Conservation (phyloP, 2,113 vertebrate genomes). For the Sclerurus mexicanus region DNA sequence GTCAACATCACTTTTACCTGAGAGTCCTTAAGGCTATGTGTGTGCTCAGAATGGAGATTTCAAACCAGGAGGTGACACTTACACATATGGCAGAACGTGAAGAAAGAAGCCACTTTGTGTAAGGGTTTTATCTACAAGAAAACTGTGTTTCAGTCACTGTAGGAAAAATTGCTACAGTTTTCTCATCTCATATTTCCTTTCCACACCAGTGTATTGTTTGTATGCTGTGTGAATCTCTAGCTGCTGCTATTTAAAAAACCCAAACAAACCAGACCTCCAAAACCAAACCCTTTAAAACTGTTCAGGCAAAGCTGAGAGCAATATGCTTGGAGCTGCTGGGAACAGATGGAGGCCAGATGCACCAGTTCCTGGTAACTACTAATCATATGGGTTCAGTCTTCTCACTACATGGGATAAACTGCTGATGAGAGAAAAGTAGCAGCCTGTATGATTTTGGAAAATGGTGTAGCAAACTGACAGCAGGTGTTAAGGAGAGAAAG, state of each 20-base stretch:
- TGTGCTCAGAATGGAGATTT: background rate
- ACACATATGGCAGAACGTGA: background rate
- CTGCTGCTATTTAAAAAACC: background rate
- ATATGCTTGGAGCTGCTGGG: background rate
- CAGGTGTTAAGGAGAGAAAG: background rate
- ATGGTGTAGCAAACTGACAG: background rate
- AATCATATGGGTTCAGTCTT: background rate
- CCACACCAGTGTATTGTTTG: background rate
- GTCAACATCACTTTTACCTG: background rate
- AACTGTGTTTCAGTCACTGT: background rate
- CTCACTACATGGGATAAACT: background rate
- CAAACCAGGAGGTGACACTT: background rate
- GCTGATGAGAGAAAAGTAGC: background rate
- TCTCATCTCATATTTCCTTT: background rate
- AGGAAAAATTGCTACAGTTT: background rate
- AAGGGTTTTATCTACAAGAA: background rate
- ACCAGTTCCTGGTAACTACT: background rate
- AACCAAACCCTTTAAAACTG: background rate
- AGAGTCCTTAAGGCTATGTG: background rate
- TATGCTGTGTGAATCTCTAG: background rate
- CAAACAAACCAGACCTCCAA: background rate
- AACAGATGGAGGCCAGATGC: background rate
- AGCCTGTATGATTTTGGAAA: background rate
- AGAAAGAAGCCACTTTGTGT: background rate
- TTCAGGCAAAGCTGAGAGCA: background rate